A percentile compares a stretch with the other conserved stretches of the same genome.
Evolutionary conservation across 2,113 vertebrate genomes (phyloP).

Genomic region (Fulica atra): DNA sequence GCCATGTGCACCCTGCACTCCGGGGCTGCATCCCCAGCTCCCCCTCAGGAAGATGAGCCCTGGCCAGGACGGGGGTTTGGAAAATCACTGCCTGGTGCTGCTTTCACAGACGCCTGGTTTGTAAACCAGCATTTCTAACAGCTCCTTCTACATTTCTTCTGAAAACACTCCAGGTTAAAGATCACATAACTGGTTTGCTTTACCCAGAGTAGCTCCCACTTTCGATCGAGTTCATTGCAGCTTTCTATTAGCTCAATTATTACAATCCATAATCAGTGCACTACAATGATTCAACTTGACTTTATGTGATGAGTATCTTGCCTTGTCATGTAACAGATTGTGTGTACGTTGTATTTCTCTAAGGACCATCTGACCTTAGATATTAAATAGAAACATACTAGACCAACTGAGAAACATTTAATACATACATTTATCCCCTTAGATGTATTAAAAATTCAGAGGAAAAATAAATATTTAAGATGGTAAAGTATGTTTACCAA

Average conservation of each 20-base stretch:
- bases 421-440: conserved; percentile 78
- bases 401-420: conserved; percentile 83
- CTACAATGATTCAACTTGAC: conserved; percentile 76
- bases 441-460: conserved; percentile 82
- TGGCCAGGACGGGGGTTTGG: background rate
- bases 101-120: background rate
- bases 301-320: conserved; percentile 77
- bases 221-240: conserved; percentile 5
- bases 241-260: conserved; percentile 62
- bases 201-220: background rate
- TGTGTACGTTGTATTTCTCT: conserved; percentile 82
- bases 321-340: conserved; percentile 83
- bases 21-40: background rate
- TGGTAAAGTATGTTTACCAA: conserved; percentile 82
- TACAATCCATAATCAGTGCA: conserved; percentile 65
- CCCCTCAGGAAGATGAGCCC: background rate
- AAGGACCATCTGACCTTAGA: conserved; percentile 84
- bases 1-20: background rate
- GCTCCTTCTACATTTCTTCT: background rate
- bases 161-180: conserved; percentile 16
- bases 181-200: background rate
- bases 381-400: conserved; percentile 82
- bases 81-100: background rate
- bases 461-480: conserved; percentile 85
- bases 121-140: background rate